Conservation (phyloP, 2,888 invertebrate genomes). For the Drosophila mercatorum region DNA sequence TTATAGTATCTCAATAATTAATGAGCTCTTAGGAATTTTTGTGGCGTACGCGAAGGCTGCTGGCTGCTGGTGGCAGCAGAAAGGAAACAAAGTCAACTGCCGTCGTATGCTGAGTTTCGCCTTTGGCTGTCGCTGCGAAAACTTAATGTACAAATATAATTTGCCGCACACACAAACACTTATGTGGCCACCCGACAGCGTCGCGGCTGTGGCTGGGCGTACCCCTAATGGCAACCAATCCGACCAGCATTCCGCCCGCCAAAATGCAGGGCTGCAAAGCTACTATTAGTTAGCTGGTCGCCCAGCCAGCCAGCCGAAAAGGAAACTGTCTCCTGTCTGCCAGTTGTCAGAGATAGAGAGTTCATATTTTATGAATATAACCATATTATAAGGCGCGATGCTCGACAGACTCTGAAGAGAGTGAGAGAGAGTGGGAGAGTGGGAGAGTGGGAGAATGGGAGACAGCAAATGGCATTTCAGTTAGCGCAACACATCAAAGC, state of each 20-base stretch:
- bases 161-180: constrained; percentile 78
- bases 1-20: constrained; percentile 82
- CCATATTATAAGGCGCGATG: constrained; percentile 71
- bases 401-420: constrained; percentile 40
- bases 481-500: constrained; percentile 69
- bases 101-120: constrained; percentile 52
- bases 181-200: constrained; percentile 67
- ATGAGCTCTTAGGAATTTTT: constrained; percentile 82
- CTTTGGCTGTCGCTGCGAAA: constrained; percentile 62
- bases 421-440: constrained; percentile 6
- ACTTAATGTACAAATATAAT: constrained; percentile 80
- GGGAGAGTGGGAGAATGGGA: constrained; percentile 1
- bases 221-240: constrained; percentile 42
- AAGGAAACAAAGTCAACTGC: constrained; percentile 74
- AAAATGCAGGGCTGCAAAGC: constrained; percentile 64
- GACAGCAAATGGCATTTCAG: constrained; percentile 44
- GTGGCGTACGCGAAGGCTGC: constrained; percentile 57
- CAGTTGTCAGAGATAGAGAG: constrained; percentile 56
- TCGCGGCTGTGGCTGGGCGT: constrained; percentile 26
- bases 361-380: constrained; percentile 78
- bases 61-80: constrained; percentile 18
- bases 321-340: constrained; percentile 54
- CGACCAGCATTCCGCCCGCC: constrained; percentile 59
- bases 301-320: constrained; percentile 31
- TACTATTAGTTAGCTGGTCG: constrained; percentile 50